phyloP scores from a whole-genome alignment of 2,797 vertebrate genomes.

The Hybognathus amarus region DNA sequence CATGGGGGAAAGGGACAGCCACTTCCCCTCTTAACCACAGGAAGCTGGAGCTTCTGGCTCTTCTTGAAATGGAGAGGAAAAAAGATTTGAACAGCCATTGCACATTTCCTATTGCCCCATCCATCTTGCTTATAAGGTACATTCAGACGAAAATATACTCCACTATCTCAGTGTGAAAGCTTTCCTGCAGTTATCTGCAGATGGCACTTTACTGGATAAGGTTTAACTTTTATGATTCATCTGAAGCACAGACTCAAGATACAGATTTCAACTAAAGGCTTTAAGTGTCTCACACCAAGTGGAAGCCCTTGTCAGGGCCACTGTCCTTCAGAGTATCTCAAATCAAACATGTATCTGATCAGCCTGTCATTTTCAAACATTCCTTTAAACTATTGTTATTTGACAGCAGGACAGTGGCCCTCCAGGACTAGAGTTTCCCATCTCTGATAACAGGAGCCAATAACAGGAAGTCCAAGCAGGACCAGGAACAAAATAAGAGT shows the following conservation, averaged over 20 bases:
- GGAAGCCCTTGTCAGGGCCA: no score
- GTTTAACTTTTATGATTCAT: constrained; percentile 8
- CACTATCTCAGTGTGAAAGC: background rate
- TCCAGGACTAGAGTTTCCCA: no score
- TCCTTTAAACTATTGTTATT: no score
- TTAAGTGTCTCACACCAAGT: background rate
- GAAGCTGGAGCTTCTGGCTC: constrained; percentile 34
- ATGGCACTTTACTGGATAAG: background rate
- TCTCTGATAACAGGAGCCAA: background rate
- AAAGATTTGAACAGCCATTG: constrained; percentile 24
- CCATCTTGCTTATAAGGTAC: constrained; percentile 31
- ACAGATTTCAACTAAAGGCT: background rate
- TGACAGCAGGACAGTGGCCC: no score
- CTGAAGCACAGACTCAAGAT: background rate
- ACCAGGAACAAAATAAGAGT: background rate
- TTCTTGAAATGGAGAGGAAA: constrained; percentile 23
- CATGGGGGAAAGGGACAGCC: constrained; percentile 45
- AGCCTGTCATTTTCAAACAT: no score
- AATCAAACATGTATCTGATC: no score
- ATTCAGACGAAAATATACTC: constrained; percentile 10
- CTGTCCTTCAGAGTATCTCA: no score
- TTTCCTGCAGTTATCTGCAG: constrained; percentile 4
- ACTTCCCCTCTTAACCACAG: constrained; percentile 38
- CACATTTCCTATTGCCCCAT: background rate
- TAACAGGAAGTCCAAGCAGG: background rate